phyloP scores from a whole-genome alignment of 2,888 invertebrate genomes.

The Xylota sylvarum region DNA sequence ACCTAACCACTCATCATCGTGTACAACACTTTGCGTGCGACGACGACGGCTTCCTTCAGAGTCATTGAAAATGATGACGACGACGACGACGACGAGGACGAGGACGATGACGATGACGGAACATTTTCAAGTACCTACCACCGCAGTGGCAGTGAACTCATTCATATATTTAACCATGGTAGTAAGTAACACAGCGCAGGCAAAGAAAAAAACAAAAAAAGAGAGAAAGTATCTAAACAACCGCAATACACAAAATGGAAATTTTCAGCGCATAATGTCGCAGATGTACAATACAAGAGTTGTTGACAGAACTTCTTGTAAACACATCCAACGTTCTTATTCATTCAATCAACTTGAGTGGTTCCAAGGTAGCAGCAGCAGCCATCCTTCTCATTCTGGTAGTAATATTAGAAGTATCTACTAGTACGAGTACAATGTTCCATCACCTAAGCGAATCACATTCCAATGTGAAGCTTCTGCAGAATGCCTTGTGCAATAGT shows the following conservation, averaged over 20 bases:
- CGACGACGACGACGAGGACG: slow-evolving; percentile 8
- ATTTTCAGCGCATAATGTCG: slow-evolving; percentile 70
- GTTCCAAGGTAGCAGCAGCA: slow-evolving; percentile 64
- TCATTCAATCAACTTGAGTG: slow-evolving; percentile 77
- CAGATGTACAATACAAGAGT: slow-evolving; percentile 71
- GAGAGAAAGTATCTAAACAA: slow-evolving; percentile 57
- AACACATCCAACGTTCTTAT: slow-evolving; percentile 71
- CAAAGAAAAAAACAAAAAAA: slow-evolving; percentile 19
- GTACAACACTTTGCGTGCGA: slow-evolving; percentile 7
- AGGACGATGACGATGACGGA: slow-evolving; percentile 36
- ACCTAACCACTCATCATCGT: slow-evolving; percentile 28
- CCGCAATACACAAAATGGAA: slow-evolving; percentile 77
- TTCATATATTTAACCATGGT: slow-evolving; percentile 61
- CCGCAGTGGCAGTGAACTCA: slow-evolving; percentile 73
- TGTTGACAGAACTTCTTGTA: slow-evolving; percentile 75
- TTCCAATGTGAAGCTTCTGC: slow-evolving; percentile 21
- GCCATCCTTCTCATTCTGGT: neutral
- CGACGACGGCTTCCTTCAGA: slow-evolving; percentile 25
- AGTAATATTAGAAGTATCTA: neutral
- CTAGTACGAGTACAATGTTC: slow-evolving; percentile 7
- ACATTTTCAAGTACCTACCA: slow-evolving; percentile 69
- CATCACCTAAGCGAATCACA: slow-evolving; percentile 51
- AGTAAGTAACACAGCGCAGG: slow-evolving; percentile 19
- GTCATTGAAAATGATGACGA: slow-evolving; percentile 40
- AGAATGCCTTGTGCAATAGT: slow-evolving; percentile 50